These are phyloP conservation scores for Tretioscincus oriximinensis DNA, from an alignment of 2,113 vertebrate genomes.

Conservation along the genomic window DNA sequence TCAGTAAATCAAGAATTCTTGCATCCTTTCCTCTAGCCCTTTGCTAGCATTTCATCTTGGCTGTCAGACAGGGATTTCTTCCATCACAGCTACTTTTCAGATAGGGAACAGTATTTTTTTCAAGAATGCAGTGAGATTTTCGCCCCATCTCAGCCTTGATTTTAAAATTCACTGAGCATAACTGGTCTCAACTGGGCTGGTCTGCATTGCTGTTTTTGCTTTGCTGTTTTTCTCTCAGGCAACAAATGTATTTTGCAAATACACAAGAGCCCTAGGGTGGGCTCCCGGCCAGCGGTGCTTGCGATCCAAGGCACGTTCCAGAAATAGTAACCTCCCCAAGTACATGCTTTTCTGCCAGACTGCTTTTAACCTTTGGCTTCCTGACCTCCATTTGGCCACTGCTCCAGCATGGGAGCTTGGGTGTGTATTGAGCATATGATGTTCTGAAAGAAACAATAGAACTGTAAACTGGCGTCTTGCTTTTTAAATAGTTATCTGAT, in stretches of 20 bases:
- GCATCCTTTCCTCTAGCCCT: not conserved
- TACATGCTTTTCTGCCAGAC: not conserved
- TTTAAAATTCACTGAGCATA: not conserved
- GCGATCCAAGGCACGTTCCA: not conserved
- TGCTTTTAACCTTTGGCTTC: conserved; percentile 42
- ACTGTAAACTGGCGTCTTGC: no score
- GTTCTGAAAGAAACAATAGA: not conserved
- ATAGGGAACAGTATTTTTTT: not conserved
- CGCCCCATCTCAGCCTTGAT: not conserved
- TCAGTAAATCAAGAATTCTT: no score
- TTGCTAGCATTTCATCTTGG: not conserved
- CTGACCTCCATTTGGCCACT: not conserved
- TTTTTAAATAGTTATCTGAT: no score
- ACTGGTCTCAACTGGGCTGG: not conserved
- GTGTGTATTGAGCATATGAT: no score
- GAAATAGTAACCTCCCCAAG: not conserved
- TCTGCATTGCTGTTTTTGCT: not conserved
- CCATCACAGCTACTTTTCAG: no score
- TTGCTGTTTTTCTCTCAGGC: not conserved
- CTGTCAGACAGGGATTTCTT: not conserved
- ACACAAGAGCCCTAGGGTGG: fast-evolving
- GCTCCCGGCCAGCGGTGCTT: not conserved
- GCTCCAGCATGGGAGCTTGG: not conserved
- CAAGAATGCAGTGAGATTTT: no score
- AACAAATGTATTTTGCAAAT: conserved; percentile 14